Evolutionary conservation across 2,888 invertebrate genomes (phyloP).

Genomic region (Serripes groenlandicus): DNA sequence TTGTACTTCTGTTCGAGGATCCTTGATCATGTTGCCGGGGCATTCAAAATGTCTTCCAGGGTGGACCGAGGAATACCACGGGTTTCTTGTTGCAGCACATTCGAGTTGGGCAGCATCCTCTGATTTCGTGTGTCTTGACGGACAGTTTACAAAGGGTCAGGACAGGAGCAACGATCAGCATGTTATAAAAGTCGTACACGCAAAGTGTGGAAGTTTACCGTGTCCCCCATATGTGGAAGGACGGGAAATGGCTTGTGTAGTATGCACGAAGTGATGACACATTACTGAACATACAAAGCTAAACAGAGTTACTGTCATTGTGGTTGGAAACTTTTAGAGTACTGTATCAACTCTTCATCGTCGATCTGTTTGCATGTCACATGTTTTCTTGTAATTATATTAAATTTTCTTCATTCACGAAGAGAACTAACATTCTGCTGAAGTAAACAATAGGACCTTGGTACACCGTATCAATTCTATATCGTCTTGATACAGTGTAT

Average conservation of each 20-base stretch:
- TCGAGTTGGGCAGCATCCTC: neutral
- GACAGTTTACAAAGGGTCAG: conserved; percentile 12
- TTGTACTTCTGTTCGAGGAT: neutral
- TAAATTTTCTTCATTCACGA: no score
- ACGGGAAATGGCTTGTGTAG: conserved; percentile 40
- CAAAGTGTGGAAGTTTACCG: conserved; percentile 24
- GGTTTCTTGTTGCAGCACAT: neutral
- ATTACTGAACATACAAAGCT: no score
- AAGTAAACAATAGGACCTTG: no score
- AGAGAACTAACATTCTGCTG: no score
- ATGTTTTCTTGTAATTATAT: no score
- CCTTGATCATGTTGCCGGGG: neutral
- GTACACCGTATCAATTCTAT: no score
- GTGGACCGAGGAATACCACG: neutral
- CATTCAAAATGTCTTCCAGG: neutral
- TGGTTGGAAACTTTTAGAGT: no score
- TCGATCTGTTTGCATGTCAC: no score
- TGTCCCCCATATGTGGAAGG: conserved; percentile 31
- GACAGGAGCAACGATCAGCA: conserved; percentile 25
- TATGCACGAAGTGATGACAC: conserved; percentile 48
- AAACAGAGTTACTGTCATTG: no score
- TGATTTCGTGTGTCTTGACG: conserved; percentile 29
- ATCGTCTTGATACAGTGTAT: no score
- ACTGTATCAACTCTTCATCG: no score
- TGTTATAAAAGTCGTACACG: conserved; percentile 33